These are phyloP conservation scores for Odontomachus brunneus DNA, from an alignment of 1,140 invertebrate genomes.

Conservation along the genomic window DNA sequence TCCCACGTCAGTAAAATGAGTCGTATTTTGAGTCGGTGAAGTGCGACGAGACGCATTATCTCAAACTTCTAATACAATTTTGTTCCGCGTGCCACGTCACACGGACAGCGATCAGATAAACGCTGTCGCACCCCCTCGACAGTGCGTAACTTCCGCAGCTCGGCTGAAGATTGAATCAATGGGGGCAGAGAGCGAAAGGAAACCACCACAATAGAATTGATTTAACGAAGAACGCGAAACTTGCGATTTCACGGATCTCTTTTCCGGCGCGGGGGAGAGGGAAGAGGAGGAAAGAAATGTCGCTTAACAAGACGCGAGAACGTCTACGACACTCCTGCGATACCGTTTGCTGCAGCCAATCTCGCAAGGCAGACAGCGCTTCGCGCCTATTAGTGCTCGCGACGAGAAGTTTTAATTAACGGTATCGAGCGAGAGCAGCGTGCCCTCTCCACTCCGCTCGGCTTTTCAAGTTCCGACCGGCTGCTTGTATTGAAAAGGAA, in stretches of 20 bases:
- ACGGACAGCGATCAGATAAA: not conserved
- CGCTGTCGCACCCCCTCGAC: not conserved
- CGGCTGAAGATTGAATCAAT: not conserved
- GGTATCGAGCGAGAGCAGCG: constrained; percentile 39
- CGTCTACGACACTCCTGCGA: constrained; percentile 57
- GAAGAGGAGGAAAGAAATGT: constrained; percentile 10
- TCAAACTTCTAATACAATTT: too few relatives aligned
- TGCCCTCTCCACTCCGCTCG: not conserved
- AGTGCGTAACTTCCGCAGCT: not conserved
- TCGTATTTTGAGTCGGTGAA: too few relatives aligned
- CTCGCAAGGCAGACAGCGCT: constrained; percentile 29
- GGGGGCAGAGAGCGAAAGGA: not conserved
- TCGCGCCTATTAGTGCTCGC: constrained; percentile 48
- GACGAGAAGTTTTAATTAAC: constrained; percentile 69
- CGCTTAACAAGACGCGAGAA: constrained; percentile 64
- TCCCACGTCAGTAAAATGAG: too few relatives aligned
- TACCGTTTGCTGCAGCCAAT: constrained; percentile 56
- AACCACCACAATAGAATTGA: constrained; percentile 18
- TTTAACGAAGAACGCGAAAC: constrained; percentile 15
- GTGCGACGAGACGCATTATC: too few relatives aligned
- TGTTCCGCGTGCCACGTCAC: too few relatives aligned
- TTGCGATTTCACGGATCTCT: constrained; percentile 24
- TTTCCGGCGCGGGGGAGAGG: constrained; percentile 9
- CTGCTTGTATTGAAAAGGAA: constrained; percentile 25
- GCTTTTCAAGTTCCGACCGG: not conserved